These are phyloP conservation scores for Chloebia gouldiae DNA, from an alignment of 2,113 vertebrate species.

Conservation along the genomic window DNA sequence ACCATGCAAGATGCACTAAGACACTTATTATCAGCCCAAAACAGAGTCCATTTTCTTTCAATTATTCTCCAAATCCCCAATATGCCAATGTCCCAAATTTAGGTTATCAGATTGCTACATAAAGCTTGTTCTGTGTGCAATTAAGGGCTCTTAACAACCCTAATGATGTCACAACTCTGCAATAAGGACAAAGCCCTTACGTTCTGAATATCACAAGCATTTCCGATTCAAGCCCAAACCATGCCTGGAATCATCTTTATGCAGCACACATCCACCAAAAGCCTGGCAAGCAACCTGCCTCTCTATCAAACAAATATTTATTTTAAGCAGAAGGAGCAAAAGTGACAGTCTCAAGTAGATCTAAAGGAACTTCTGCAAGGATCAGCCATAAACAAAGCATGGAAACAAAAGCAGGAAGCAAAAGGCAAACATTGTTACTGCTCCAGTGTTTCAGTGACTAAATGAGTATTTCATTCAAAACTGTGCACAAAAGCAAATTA, in stretches of 20 bases:
- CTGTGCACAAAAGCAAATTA: not conserved
- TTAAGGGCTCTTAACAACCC: not conserved
- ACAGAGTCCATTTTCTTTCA: not conserved
- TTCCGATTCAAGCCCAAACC: not conserved
- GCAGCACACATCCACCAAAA: not conserved
- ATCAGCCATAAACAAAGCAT: not conserved
- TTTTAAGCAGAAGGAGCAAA: not conserved
- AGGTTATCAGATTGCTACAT: not conserved
- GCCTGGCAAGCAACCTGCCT: not conserved
- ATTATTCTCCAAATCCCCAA: not conserved
- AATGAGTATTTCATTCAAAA: not conserved
- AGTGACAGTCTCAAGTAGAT: not conserved
- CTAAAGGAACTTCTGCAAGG: not conserved
- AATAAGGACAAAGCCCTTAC: not conserved
- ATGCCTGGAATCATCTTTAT: accelerated
- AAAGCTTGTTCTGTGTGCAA: not conserved
- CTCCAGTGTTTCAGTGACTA: not conserved
- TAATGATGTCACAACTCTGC: not conserved
- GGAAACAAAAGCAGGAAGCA: slow-evolving; percentile 12
- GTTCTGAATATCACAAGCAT: not conserved
- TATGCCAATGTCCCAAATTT: not conserved
- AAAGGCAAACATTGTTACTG: not conserved
- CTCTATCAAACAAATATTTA: not conserved
- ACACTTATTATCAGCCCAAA: not conserved
- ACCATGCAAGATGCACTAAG: not conserved